phyloP scores from a whole-genome alignment of 2,888 invertebrate species.

The Acanthopleura granulata region DNA sequence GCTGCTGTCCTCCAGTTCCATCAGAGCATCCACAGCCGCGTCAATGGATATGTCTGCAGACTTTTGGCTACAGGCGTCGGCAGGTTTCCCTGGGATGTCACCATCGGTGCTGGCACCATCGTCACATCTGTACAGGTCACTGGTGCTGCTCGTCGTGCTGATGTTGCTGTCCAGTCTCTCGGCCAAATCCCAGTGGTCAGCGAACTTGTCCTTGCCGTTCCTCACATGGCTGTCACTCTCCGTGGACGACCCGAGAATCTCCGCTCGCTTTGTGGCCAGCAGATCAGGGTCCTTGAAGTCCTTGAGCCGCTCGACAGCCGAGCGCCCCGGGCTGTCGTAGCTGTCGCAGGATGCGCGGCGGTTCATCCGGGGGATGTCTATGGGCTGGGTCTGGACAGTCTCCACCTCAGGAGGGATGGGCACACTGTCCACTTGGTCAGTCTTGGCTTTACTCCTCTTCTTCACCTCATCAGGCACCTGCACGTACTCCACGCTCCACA shows the following conservation, averaged over 20 bases:
- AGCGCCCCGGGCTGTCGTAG: conserved; percentile 45
- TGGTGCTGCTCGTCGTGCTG: conserved; percentile 54
- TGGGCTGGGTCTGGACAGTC: conserved; percentile 22
- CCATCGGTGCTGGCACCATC: conserved; percentile 30
- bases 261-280: conserved; percentile 50
- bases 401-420: conserved; percentile 6
- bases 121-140: conserved; percentile 48
- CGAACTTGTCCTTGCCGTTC: conserved; percentile 21
- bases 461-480: conserved; percentile 80
- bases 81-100: conserved; percentile 20
- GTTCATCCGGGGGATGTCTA: conserved; percentile 29
- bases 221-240: conserved; percentile 59
- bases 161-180: conserved; percentile 40
- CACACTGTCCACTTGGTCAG: neutral
- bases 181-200: conserved; percentile 31
- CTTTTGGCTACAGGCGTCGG: conserved; percentile 32
- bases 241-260: conserved; percentile 59
- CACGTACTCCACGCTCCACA: conserved; percentile 97
- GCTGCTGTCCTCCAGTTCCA: conserved; percentile 29
- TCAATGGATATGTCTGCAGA: conserved; percentile 48
- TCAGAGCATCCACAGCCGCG: conserved; percentile 47
- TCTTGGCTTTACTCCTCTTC: conserved; percentile 19
- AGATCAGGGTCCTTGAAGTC: conserved; percentile 64
- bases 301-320: conserved; percentile 50
- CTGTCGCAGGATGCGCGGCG: conserved; percentile 43